Percentiles rank a stretch among this genome's conserved stretches.
Evolutionary conservation across 2,888 invertebrate species (phyloP).

Genomic region (Diarsia brunnea): DNA sequence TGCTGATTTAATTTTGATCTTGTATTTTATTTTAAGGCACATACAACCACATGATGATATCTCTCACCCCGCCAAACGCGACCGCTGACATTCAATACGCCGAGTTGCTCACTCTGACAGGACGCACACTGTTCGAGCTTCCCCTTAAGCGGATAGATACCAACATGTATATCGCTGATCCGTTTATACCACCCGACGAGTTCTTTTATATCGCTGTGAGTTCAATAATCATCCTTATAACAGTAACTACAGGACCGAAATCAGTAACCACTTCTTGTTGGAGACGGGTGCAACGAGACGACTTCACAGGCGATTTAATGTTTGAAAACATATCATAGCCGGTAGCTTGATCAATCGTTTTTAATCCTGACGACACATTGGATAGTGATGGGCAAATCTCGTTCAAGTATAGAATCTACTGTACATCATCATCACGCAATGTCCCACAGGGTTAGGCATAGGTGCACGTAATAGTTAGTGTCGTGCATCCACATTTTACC

Average conservation of each 20-base stretch:
- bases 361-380: neutral
- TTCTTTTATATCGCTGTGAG: constrained; percentile 93
- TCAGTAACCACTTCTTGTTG: neutral
- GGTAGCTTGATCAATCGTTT: neutral
- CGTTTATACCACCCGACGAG: constrained; percentile 92
- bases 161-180: constrained; percentile 81
- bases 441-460: neutral
- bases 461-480: neutral
- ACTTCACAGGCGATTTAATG: neutral
- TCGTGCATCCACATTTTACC: neutral
- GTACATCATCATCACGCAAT: neutral
- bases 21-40: constrained; percentile 75
- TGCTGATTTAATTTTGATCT: no score
- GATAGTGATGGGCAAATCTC: neutral
- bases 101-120: constrained; percentile 78
- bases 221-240: neutral
- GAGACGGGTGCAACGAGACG: neutral
- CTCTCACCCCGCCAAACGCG: constrained; percentile 72
- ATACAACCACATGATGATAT: constrained; percentile 84
- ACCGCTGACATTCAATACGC: constrained; percentile 77
- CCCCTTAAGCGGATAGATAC: constrained; percentile 74
- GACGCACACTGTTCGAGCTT: constrained; percentile 82
- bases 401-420: neutral
- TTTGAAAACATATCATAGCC: neutral
- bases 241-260: neutral